Base-by-base conservation (phyloP, 2,797 vertebrate genomes). In the Linurgus olivaceus region DNA sequence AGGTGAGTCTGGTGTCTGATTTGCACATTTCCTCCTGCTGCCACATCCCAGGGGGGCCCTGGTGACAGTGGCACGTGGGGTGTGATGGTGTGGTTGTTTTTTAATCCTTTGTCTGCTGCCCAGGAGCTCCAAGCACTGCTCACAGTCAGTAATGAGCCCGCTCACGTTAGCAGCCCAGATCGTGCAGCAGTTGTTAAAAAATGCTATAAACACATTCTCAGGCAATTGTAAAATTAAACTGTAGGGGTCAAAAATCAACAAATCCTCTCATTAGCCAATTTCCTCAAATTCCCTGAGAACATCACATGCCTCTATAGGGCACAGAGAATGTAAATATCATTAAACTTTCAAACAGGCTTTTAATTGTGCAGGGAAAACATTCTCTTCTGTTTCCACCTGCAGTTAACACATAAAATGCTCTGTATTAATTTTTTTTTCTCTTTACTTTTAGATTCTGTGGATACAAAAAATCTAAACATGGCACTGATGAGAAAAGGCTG, bases 401-500 rank as follows among this genome's bases (percentile, higher is more conserved):
- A 87, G 84, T 92, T 70, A 54, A 67, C 68, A 35, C 13, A 71
- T 90, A 87, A 94, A 89, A 67, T 52, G 94, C 90, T 91, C 42
- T 90, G 13, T 31, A 58, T 31, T 86, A 45, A 29, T 92, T 89
- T 74, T 86, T 81, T 59, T 61, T 61, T 29, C 15, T 90, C 54
- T 97, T 97, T 97, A 29, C 92, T 87, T 97, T 85, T 98, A 99
- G 99, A 97, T 99, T 99, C 96, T 99, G 99, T 98, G 98, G 99
- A 96, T 98, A 98, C 97, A 98, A 98, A 97, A 99, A 99, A 98
- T 99, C 99, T 97, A 99, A 99, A 97, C 99, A 99, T 92, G 98
- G 97, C 26, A 37, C 98, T 76, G 99, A 99, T 97, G 99, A 99
- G 94, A 99, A 99, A 98, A 98, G 99, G 87, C 98, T 99, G 86